Conservation (phyloP, 2,797 vertebrate species). For the Gephyroberyx darwinii region DNA sequence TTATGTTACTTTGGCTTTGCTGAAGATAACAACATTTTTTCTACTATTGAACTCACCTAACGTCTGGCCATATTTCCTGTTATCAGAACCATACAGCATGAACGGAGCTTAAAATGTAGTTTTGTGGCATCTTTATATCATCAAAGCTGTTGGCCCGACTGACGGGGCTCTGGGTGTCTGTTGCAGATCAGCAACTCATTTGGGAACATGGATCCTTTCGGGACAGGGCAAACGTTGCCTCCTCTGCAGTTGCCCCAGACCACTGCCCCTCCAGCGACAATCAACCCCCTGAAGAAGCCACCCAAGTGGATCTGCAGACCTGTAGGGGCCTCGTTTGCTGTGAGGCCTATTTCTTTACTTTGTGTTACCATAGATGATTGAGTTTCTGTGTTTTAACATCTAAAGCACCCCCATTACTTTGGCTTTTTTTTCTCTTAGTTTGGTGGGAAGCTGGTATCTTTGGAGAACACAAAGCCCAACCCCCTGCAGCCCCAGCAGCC, state of each 20-base stretch:
- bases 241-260: conserved; percentile 91
- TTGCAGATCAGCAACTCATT: conserved; percentile 92
- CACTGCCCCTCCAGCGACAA: conserved; percentile 68
- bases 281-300: conserved; percentile 93
- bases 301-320: conserved; percentile 96
- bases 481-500: conserved; percentile 81
- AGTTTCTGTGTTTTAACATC: neutral
- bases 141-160: neutral
- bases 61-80: neutral
- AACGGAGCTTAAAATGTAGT: neutral
- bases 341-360: conserved; percentile 68
- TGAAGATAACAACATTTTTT: too few species aligned
- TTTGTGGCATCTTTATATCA: neutral
- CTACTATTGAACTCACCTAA: neutral
- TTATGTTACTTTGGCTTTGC: too few species aligned
- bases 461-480: conserved; percentile 83
- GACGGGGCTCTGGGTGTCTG: conserved; percentile 14
- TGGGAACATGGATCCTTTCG: conserved; percentile 95
- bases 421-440: conserved; percentile 77
- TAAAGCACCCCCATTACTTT: neutral
- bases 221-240: conserved; percentile 90
- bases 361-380: neutral
- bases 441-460: conserved; percentile 93
- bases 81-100: neutral
- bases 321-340: conserved; percentile 93